Evolutionary conservation across 2,888 invertebrate species (phyloP).

Genomic region (Archaeoteleia sp.): DNA sequence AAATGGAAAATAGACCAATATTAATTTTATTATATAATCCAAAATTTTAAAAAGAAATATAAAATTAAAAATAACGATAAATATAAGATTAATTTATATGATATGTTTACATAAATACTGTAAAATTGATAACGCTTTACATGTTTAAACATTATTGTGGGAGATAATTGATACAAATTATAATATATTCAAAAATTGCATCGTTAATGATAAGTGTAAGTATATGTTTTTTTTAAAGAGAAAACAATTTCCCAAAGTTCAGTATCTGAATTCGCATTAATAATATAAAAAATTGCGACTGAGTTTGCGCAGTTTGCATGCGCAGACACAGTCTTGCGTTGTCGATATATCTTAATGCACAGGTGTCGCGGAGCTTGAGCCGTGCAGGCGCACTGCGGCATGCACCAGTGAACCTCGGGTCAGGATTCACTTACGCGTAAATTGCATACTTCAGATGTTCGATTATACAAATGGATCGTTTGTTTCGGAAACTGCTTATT

Average conservation of each 20-base stretch:
- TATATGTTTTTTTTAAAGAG: background rate
- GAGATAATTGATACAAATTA: no score
- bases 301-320: no score
- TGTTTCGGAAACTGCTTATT: conserved; percentile 11
- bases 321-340: conserved; percentile 6
- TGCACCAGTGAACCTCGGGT: conserved; percentile 14
- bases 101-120: no score
- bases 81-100: no score
- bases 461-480: conserved; percentile 17
- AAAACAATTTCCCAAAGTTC: background rate
- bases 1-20: no score
- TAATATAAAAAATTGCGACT: conserved; percentile 25
- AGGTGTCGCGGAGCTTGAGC: conserved; percentile 22
- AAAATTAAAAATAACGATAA: no score
- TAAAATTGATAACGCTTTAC: no score
- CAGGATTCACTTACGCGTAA: conserved; percentile 29
- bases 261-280: conserved; percentile 19
- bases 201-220: no score
- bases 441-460: conserved; percentile 19
- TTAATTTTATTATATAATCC: no score
- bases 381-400: conserved; percentile 1
- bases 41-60: no score
- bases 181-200: no score
- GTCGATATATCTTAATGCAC: conserved; percentile 30
- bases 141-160: no score